phyloP scores from a whole-genome alignment of 2,888 invertebrate genomes.

The Lobophora halterata region DNA sequence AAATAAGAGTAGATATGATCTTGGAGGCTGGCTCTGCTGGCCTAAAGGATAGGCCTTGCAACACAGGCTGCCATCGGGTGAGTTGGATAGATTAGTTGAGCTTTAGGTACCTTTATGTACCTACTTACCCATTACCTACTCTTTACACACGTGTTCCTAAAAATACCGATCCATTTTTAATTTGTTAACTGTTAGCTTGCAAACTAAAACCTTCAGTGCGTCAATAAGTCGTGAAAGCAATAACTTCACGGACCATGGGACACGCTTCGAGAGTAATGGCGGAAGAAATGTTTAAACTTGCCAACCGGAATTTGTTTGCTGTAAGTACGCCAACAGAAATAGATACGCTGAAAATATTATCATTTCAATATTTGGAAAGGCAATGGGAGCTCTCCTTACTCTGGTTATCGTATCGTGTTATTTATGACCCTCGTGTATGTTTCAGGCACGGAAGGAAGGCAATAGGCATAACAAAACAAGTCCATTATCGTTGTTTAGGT shows the following conservation, averaged over 20 bases:
- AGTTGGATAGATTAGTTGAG: no score
- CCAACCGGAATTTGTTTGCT: constrained; percentile 55
- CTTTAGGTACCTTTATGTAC: no score
- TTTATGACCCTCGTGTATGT: constrained; percentile 33
- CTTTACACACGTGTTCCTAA: constrained; percentile 20
- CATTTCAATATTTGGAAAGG: constrained; percentile 10
- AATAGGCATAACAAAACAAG: constrained; percentile 46
- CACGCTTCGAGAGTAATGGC: constrained; percentile 48
- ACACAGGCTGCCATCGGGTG: no score
- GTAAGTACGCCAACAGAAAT: constrained; percentile 35
- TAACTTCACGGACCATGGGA: constrained; percentile 60
- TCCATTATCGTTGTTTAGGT: constrained; percentile 42
- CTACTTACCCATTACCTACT: no score
- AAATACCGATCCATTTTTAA: constrained; percentile 34
- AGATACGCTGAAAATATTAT: constrained; percentile 30
- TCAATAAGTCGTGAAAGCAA: constrained; percentile 59
- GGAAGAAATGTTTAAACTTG: constrained; percentile 58
- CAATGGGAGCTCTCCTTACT: constrained; percentile 28
- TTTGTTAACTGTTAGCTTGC: constrained; percentile 32
- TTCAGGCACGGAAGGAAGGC: constrained; percentile 33
- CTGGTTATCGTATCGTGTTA: constrained; percentile 28
- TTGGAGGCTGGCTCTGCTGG: no score
- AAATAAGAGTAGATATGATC: no score
- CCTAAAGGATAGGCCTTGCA: no score
- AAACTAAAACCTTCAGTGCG: constrained; percentile 44